phyloP scores from a whole-genome alignment of 2,888 invertebrate species.

The Herminia tarsipennalis region DNA sequence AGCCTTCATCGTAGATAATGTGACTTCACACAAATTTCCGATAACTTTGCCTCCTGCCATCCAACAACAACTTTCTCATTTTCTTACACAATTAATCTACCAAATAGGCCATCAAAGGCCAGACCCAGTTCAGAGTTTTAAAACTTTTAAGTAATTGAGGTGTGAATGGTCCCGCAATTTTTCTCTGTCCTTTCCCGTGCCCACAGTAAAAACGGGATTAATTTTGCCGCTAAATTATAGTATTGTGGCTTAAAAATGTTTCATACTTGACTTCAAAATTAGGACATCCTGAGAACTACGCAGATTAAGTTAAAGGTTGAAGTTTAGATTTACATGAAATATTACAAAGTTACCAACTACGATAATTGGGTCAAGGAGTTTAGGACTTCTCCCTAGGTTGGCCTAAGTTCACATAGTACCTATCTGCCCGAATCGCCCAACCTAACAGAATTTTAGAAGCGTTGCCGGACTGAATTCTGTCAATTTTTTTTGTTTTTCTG shows the following conservation, averaged over 20 bases:
- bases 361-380: no score
- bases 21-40: background rate
- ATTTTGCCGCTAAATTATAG: conserved; percentile 1
- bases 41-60: background rate
- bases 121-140: conserved; percentile 6
- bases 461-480: no score
- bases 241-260: background rate
- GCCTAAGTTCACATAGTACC: no score
- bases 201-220: conserved; percentile 4
- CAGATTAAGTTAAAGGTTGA: no score
- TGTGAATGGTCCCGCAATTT: conserved; percentile 9
- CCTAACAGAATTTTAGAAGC: no score
- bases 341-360: no score
- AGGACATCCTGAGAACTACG: no score
- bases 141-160: conserved; percentile 20
- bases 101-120: conserved; percentile 10
- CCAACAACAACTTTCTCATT: conserved; percentile 18
- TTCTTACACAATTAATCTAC: conserved; percentile 21
- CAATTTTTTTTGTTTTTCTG: no score
- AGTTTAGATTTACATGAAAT: no score
- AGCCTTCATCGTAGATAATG: background rate
- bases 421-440: no score
- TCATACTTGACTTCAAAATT: no score
- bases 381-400: no score
- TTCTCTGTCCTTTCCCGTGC: conserved; percentile 4